Conservation (phyloP, 2,797 vertebrate species). For the Centroberyx gerrardi region DNA sequence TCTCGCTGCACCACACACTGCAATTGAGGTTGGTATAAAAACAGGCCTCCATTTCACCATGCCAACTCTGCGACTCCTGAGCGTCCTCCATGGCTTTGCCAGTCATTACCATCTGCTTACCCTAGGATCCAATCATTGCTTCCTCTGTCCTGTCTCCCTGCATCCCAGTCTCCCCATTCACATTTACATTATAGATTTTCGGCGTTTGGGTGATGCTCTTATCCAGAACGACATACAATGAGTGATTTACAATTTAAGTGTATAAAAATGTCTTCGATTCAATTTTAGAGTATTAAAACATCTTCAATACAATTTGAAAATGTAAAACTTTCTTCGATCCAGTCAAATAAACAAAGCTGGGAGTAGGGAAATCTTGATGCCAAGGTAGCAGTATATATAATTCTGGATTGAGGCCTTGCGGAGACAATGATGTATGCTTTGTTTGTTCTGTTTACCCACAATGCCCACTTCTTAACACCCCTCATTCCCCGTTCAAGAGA, state of each 20-base stretch:
- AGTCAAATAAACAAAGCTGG: slow-evolving; percentile 27
- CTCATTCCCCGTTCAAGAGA: slow-evolving; percentile 59
- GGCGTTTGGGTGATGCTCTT: background rate
- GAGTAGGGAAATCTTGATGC: background rate
- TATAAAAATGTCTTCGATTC: too few species aligned
- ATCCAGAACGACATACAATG: background rate
- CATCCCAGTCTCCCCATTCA: slow-evolving; percentile 4
- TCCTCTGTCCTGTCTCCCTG: background rate
- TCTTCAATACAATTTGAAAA: too few species aligned
- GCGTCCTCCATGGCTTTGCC: slow-evolving; percentile 38
- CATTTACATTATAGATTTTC: slow-evolving; percentile 3
- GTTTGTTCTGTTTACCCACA: slow-evolving; percentile 55
- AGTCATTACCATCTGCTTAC: slow-evolving; percentile 35
- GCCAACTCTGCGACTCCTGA: slow-evolving; percentile 49
- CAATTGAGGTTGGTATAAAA: slow-evolving; percentile 73
- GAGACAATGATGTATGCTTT: slow-evolving; percentile 72
- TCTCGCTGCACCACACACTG: slow-evolving; percentile 54
- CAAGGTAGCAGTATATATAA: slow-evolving; percentile 19
- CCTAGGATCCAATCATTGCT: slow-evolving; percentile 13
- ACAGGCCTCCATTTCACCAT: slow-evolving; percentile 53
- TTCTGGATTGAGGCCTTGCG: slow-evolving; percentile 45
- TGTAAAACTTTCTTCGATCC: slow-evolving; percentile 17
- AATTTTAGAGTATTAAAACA: too few species aligned
- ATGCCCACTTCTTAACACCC: slow-evolving; percentile 55
- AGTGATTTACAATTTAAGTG: background rate